Evolutionary conservation across 2,888 invertebrate species (phyloP).

Genomic region (Mythimna ferrago): DNA sequence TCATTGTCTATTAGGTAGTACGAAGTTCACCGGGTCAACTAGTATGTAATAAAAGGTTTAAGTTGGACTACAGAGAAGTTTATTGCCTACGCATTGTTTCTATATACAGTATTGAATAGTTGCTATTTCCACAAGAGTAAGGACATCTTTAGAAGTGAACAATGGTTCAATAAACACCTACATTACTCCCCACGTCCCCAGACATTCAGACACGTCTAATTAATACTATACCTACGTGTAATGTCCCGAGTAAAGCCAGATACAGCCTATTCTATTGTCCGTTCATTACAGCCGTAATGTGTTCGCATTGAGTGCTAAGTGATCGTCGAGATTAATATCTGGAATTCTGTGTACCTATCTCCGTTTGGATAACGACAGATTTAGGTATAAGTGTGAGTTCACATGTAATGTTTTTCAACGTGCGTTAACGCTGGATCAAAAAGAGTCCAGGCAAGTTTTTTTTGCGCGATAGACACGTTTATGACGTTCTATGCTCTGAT

Average conservation of each 20-base stretch:
- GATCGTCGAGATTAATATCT: constrained; percentile 50
- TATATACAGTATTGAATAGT: too few relatives aligned
- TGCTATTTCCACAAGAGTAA: neutral
- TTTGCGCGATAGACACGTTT: too few relatives aligned
- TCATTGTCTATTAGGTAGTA: too few relatives aligned
- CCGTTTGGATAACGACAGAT: constrained; percentile 5
- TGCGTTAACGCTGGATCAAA: too few relatives aligned
- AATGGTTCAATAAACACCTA: neutral
- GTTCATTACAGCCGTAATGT: constrained; percentile 49
- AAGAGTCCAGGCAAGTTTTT: too few relatives aligned
- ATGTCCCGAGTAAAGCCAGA: constrained; percentile 24
- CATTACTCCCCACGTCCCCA: neutral
- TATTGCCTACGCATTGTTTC: too few relatives aligned
- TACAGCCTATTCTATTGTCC: constrained; percentile 48
- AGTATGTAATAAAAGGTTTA: too few relatives aligned
- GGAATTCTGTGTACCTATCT: constrained; percentile 22
- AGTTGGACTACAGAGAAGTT: too few relatives aligned
- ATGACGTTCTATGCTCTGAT: too few relatives aligned
- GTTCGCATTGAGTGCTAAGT: constrained; percentile 52
- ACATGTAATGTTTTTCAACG: too few relatives aligned
- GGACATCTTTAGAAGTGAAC: neutral
- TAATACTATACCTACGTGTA: constrained; percentile 17
- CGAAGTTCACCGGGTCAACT: too few relatives aligned
- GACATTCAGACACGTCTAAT: constrained; percentile 7
- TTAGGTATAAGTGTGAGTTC: neutral